These are phyloP conservation scores for Lepidothrix coronata DNA, from an alignment of 2,113 vertebrate genomes.

Conservation along the genomic window DNA sequence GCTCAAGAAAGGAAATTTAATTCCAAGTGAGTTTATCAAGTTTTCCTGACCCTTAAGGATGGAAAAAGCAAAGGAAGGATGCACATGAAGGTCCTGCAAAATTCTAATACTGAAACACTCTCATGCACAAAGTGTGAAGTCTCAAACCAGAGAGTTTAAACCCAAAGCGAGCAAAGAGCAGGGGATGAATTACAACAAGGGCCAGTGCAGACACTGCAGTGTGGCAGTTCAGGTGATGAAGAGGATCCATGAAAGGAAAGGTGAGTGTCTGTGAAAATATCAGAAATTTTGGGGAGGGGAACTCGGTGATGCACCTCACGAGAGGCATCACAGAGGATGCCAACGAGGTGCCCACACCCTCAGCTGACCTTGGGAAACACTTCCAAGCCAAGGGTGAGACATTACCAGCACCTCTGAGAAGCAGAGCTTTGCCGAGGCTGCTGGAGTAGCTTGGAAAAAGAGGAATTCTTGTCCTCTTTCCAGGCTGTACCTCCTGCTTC, in stretches of 20 bases:
- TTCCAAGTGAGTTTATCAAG: not conserved
- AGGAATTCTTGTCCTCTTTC: too few species aligned
- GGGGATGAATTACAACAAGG: not conserved
- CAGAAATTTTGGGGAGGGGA: not conserved
- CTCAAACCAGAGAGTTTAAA: not conserved
- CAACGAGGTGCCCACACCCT: accelerated
- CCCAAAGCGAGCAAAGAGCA: not conserved
- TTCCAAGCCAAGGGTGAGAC: not conserved
- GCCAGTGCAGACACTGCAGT: accelerated
- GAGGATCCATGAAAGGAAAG: not conserved
- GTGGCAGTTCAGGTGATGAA: not conserved
- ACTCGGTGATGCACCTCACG: accelerated
- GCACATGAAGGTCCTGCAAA: not conserved
- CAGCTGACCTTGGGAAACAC: not conserved
- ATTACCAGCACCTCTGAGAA: accelerated
- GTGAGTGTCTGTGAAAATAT: accelerated
- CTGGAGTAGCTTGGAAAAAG: not conserved
- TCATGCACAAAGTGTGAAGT: not conserved
- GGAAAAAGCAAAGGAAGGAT: not conserved
- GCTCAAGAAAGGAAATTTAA: not conserved
- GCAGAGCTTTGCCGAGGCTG: not conserved
- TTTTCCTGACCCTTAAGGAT: not conserved
- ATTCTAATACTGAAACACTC: not conserved
- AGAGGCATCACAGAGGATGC: not conserved
- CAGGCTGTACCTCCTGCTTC: not conserved